Evolutionary conservation across 2,888 invertebrate species (phyloP), one percentile per base, ranked within the genome.

Genomic region (Cylindroiulus punctatus): DNA sequence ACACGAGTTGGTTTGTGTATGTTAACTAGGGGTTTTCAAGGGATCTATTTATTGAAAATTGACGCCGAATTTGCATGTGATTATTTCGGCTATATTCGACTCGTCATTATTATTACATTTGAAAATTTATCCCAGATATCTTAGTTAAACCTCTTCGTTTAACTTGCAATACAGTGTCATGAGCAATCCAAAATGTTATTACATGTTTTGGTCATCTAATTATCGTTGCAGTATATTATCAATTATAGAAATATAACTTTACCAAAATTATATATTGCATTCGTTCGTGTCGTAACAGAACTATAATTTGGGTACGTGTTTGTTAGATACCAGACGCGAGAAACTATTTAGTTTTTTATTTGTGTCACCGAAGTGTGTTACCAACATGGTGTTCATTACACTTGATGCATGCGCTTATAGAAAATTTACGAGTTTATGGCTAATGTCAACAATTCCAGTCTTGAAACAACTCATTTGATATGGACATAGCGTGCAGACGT

Each of bases 291-390:
- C 14, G 76, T 30, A 76, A 30, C 14, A 30, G 4, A 7, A 30
- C 30, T 76, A 30, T 76, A 76, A 30, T 26, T 76, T 76, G 1
- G 30, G 76, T 30, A 76, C 17, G 30, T 76, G 76, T 30, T 14
- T 30, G 76, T 30, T 3, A 26, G 14, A 76, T 14, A 22, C 22
- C 14, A 52, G 4, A 52, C 52, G n/a, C 52, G 12, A 19, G 19
- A 52, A 44, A 44, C 44, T 52, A 8, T 44, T 22, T 10, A 76
- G 0, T 0, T 30, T 76, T 26, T 30, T 76, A 76, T 76, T 76
- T 76, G 30, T 76, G 76, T 76, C 76, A 76, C 30, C 76, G 26
- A 76, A 76, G 76, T 76, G 76, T 76, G 76, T 76, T 76, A 76
- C 30, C 52, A 52, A 76, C 10, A 76, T 65, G 12, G 30, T 76